Percentiles rank a stretch among this genome's conserved stretches.
These are phyloP conservation scores for Prolemur simus DNA, from an alignment of 2,113 vertebrate genomes.

Conservation along the genomic window DNA sequence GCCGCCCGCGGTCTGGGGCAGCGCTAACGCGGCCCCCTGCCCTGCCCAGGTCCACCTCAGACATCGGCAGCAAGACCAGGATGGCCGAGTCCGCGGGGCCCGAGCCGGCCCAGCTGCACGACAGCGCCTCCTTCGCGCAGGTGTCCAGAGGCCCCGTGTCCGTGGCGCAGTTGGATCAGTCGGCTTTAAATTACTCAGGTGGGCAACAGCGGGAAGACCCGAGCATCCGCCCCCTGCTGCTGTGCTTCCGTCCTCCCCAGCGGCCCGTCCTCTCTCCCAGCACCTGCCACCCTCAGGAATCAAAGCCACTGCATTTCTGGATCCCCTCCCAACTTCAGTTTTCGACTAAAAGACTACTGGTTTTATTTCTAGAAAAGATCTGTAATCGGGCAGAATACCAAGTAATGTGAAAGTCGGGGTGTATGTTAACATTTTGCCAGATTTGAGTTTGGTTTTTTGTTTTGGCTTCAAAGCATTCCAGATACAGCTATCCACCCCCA, in stretches of 20 bases:
- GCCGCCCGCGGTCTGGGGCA: background rate
- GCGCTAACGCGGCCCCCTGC: background rate
- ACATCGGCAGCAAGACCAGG: slow-evolving; percentile 93
- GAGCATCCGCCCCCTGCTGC: too few species aligned
- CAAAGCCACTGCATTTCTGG: background rate
- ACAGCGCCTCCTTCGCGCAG: slow-evolving; percentile 88
- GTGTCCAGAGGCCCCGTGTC: slow-evolving; percentile 89
- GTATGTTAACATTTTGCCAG: background rate
- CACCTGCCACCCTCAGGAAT: background rate
- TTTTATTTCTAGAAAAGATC: background rate
- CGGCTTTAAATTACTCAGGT: slow-evolving; percentile 97
- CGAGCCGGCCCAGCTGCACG: slow-evolving; percentile 87
- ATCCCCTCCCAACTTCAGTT: background rate
- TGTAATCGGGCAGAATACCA: background rate
- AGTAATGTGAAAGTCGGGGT: background rate
- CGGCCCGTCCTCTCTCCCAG: background rate
- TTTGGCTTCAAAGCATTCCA: background rate
- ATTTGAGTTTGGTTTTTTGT: background rate
- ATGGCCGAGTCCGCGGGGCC: slow-evolving; percentile 87
- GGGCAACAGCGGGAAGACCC: slow-evolving; percentile 7
- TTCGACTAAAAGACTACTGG: background rate
- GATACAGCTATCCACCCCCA: background rate
- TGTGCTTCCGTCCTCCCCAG: background rate
- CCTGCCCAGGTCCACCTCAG: slow-evolving; percentile 91
- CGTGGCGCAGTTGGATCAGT: slow-evolving; percentile 90